A percentile compares a stretch with the other conserved stretches of the same genome.
Conservation (phyloP, 2,113 vertebrate species). For the Isurus oxyrinchus region DNA sequence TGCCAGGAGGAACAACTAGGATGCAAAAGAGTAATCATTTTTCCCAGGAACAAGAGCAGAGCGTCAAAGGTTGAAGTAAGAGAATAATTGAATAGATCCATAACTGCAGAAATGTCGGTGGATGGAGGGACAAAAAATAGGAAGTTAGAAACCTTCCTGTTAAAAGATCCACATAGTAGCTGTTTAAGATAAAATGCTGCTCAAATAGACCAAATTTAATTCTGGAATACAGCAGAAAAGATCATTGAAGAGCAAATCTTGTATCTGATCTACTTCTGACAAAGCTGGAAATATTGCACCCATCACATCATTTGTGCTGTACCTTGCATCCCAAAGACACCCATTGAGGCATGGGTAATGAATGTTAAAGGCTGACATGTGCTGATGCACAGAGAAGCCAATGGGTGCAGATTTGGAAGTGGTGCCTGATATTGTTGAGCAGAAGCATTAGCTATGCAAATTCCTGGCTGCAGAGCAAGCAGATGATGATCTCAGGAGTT, state of each 20-base stretch:
- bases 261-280: background rate
- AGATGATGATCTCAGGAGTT: background rate
- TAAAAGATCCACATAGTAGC: no score
- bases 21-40: no score
- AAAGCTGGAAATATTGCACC: background rate
- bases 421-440: no score
- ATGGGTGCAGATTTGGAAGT: background rate
- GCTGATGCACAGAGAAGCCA: no score
- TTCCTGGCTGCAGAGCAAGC: background rate
- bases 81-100: no score
- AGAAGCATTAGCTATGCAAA: background rate
- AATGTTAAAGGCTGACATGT: background rate
- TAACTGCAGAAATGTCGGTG: no score
- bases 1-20: no score
- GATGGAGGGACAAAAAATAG: no score
- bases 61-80: no score
- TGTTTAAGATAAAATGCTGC: background rate
- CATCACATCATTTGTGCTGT: background rate
- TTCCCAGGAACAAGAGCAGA: no score
- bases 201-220: background rate
- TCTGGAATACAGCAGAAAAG: background rate
- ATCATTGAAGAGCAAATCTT: background rate
- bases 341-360: background rate
- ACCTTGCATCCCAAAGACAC: background rate
- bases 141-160: no score